Percentiles rank a stretch among this genome's conserved stretches.
phyloP scores from a whole-genome alignment of 2,113 vertebrate species.

The Corythornis cristatus region DNA sequence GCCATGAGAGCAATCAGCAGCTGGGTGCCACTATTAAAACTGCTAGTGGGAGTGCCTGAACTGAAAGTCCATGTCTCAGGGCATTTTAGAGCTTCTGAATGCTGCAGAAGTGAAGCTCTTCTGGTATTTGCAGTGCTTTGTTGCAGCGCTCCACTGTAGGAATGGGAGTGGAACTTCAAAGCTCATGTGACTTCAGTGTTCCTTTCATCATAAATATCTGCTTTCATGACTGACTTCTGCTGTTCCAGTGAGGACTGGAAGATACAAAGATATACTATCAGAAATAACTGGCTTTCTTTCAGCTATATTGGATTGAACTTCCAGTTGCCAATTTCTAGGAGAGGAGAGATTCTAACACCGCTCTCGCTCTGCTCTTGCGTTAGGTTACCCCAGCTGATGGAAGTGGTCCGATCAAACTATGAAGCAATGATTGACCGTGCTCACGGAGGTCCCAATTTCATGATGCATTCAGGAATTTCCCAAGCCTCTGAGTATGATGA shows the following conservation, averaged over 20 bases:
- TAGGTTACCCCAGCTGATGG: slow-evolving; percentile 98
- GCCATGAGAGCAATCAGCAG: not conserved
- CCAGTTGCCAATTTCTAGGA: not conserved
- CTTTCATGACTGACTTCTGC: not conserved
- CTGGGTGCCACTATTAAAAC: not conserved
- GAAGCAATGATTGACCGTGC: slow-evolving; percentile 99
- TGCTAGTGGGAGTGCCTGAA: not conserved
- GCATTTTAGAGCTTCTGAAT: not conserved
- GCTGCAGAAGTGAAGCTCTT: not conserved
- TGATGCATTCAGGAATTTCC: slow-evolving; percentile 99
- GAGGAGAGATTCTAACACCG: slow-evolving; percentile 27
- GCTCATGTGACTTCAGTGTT: not conserved
- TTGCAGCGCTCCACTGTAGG: not conserved
- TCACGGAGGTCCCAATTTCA: slow-evolving; percentile 97
- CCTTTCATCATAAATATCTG: not conserved
- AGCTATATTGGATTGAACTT: not conserved
- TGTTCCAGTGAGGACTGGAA: not conserved
- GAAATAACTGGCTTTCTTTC: not conserved
- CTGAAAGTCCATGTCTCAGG: accelerated
- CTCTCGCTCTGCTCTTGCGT: slow-evolving; percentile 47
- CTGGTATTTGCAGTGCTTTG: not conserved
- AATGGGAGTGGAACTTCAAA: not conserved
- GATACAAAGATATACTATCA: not conserved
- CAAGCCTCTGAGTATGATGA: slow-evolving; percentile 98
- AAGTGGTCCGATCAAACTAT: slow-evolving; percentile 97